These are phyloP conservation scores for Trichoplusia ni DNA, from an alignment of 1,140 invertebrate species.

Conservation along the genomic window DNA sequence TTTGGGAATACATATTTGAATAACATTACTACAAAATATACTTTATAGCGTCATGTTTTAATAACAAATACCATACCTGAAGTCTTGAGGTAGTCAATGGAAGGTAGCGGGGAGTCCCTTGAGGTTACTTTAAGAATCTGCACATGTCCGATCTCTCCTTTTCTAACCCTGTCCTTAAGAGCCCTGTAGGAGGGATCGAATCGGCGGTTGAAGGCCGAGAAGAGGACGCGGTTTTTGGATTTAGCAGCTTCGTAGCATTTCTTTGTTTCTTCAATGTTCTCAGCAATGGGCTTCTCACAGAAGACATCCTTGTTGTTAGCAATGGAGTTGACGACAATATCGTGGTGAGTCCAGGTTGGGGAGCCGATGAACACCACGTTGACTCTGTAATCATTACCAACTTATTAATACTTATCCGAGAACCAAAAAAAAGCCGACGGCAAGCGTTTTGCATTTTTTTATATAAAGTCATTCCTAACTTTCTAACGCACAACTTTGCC, in stretches of 20 bases:
- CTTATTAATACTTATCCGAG: too few species aligned
- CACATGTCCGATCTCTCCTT: conserved; percentile 84
- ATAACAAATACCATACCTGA: conserved; percentile 79
- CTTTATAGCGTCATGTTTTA: too few species aligned
- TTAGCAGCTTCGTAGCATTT: conserved; percentile 84
- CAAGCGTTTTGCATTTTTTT: too few species aligned
- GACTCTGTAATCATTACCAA: conserved; percentile 69
- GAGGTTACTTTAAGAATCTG: conserved; percentile 84
- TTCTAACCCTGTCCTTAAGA: conserved; percentile 79
- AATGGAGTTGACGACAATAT: conserved; percentile 83
- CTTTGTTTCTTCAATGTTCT: conserved; percentile 78
- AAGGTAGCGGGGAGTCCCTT: conserved; percentile 84
- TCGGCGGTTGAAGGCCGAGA: conserved; percentile 87
- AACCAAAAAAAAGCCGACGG: too few species aligned
- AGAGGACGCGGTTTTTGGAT: conserved; percentile 81
- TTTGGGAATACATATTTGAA: too few species aligned
- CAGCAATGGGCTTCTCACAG: conserved; percentile 87
- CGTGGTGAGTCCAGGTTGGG: conserved; percentile 84
- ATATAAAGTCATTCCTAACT: too few species aligned
- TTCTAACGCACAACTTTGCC: too few species aligned
- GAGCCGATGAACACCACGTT: conserved; percentile 83
- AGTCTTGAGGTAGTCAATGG: conserved; percentile 81
- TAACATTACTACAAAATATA: too few species aligned
- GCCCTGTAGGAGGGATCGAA: conserved; percentile 85
- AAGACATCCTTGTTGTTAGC: conserved; percentile 84